Base-by-base conservation (phyloP, 2,797 vertebrate species). In the Cynopterus sphinx region DNA sequence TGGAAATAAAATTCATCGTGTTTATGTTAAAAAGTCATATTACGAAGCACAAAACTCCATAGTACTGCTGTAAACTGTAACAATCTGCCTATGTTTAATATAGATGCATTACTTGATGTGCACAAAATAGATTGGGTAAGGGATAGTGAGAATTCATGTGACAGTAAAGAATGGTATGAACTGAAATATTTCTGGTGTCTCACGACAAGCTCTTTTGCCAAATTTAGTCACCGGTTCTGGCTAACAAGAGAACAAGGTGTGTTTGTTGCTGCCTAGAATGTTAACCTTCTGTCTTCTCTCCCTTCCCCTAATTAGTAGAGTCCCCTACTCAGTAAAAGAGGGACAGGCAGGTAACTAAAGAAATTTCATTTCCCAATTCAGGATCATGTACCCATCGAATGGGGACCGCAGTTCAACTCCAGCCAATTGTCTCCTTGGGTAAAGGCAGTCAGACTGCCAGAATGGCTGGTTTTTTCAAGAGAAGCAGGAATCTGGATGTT, bases 181-280 rank as follows among this genome's bases (percentile, higher is more conserved):
- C 49, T 61, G 49, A 93, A 94, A 95, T 71, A 87, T 55, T 87
- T 91, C 79, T 77, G 36, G 9, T 55, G 33, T 28, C 59, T 85
- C 31, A 7, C 46, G 67, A 83, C 41, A 59, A 82, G 90, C 28
- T 53, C 7, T 75, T 84, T 63, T 81, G 51, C 67, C 61, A 73
- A 61, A 55, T 16, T 87, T 43, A 49, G 51, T 82, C 26, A 65
- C 53, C 39, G n/a, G 11, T 21, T 87, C 57, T 85, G 57, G 36
- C 61, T 33, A 71, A 85, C 21, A 57, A 71, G 55, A 39, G 15
- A 71, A 33, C 12, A 1, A 15, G 3, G 9, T 21, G 2, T 65
- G 36, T 57, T 73, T 81, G 59, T 36, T 55, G 21, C 73, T 46
- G 3, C 26, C 81, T n/a, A 7, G 43, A 91, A 74, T 0, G 4